phyloP scores from a whole-genome alignment of 2,797 vertebrate species.

The Eutrigla gurnardus region DNA sequence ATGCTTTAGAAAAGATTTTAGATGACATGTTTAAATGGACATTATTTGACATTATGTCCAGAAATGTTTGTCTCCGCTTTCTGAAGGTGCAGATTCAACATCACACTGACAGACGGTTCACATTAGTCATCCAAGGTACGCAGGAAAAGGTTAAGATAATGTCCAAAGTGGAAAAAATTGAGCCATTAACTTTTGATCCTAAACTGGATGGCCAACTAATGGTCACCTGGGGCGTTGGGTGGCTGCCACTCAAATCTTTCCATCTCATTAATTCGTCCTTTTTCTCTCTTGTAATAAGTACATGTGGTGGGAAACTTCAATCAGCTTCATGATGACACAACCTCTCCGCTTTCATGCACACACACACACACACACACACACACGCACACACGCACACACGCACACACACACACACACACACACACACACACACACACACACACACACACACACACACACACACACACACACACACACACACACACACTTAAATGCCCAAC shows the following conservation, averaged over 20 bases:
- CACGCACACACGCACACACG: not conserved
- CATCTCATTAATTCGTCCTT: slow-evolving; percentile 50
- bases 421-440: slow-evolving; percentile 33
- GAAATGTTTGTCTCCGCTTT: slow-evolving; percentile 48
- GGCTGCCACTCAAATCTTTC: slow-evolving; percentile 69
- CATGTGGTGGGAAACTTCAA: slow-evolving; percentile 64
- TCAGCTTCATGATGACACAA: slow-evolving; percentile 73
- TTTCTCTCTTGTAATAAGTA: slow-evolving; percentile 26
- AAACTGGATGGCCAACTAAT: slow-evolving; percentile 64
- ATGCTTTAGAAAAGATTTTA: not conserved
- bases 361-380: slow-evolving; percentile 26
- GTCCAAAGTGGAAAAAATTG: slow-evolving; percentile 71
- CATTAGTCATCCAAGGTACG: slow-evolving; percentile 62
- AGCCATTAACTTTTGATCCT: slow-evolving; percentile 72
- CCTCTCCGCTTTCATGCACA: slow-evolving; percentile 61
- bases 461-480: slow-evolving; percentile 16
- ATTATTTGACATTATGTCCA: slow-evolving; percentile 18
- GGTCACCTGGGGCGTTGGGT: slow-evolving; percentile 54
- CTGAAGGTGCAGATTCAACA: slow-evolving; percentile 31
- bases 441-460: slow-evolving; percentile 19
- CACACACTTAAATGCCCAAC: slow-evolving; percentile 58
- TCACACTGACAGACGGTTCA: slow-evolving; percentile 58
- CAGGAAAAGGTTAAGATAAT: slow-evolving; percentile 77
- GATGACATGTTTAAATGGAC: not conserved
- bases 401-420: slow-evolving; percentile 19